Evolutionary conservation across 1,140 invertebrate species (phyloP), one percentile per base, ranked within the genome.

Genomic region (Thaumatotibia leucotreta): DNA sequence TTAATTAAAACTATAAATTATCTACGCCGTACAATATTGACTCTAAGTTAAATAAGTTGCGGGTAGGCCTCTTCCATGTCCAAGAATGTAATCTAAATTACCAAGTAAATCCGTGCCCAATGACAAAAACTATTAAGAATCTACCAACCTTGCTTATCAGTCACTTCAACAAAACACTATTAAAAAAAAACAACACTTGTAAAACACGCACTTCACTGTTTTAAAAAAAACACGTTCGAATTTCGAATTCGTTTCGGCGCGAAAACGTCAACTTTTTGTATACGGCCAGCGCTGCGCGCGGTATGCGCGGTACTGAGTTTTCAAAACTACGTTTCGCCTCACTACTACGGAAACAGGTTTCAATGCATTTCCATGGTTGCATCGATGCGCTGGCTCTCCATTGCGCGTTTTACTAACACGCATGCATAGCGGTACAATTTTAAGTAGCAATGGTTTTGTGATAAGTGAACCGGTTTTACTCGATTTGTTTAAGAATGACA

Each of bases 51-150:
- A 27, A 58, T 58, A 6, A 58, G 52, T 58, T 20, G 39, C 39
- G 52, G 52, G 24, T 58, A 58, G 52, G 1, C 50, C 52, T 58
- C 27, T 58, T 31, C 24, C 23, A 29, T 58, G 23, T 58, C 23
- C 24, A 67, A 65, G 70, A 74, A 79, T 72, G 54, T 76, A 73
- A 77, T 80, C 72, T 70, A 69, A 77, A 77, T 77, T 74, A 65
- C 23, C 65, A 73, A 66, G 54, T 27, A 70, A 23, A 23, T 71
- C 67, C 67, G 23, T 69, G 65, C 61, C 45, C 54, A 70, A 77
- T 70, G 67, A 73, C 66, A 65, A 70, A 74, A 75, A 73, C 66
- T 62, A 73, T 76, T 75, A 77, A n/a, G n/a, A n/a, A n/a, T n/a
- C n/a, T n/a, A 76, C 80, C 65, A 61, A 82, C 77, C 75, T 82